Conservation (phyloP, 2,888 invertebrate genomes). For the Synanthedon andrenaeformis region DNA sequence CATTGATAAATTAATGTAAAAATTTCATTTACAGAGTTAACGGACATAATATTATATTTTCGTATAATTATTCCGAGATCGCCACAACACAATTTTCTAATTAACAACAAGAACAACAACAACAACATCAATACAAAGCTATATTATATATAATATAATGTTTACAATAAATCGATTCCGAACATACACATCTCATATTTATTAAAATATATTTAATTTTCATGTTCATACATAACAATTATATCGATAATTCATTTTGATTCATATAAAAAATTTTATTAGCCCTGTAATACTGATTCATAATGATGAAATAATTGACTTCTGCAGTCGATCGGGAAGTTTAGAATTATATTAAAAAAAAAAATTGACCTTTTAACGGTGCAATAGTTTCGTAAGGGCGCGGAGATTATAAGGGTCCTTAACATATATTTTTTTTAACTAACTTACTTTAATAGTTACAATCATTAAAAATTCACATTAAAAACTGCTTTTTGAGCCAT, state of each 20-base stretch:
- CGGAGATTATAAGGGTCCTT: no score
- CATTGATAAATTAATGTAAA: no score
- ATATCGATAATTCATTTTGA: background rate
- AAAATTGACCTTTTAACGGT: no score
- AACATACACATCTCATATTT: background rate
- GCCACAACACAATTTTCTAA: background rate
- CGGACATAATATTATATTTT: no score
- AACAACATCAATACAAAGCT: slow-evolving; percentile 31
- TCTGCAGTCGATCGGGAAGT: slow-evolving; percentile 1
- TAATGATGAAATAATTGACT: slow-evolving; percentile 47
- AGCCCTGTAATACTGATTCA: slow-evolving; percentile 67
- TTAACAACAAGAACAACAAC: slow-evolving; percentile 7
- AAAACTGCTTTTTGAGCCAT: slow-evolving; percentile 63
- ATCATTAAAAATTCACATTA: slow-evolving; percentile 57
- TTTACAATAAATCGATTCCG: background rate
- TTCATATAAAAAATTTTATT: slow-evolving; percentile 8
- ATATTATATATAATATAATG: background rate
- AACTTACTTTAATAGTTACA: slow-evolving; percentile 24
- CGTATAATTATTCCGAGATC: background rate
- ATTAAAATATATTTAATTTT: background rate
- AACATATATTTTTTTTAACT: background rate
- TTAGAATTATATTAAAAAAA: background rate
- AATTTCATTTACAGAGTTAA: no score
- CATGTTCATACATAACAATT: background rate
- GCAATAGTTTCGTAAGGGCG: no score